A percentile compares a stretch with the other conserved stretches of the same genome.
Evolutionary conservation across 2,797 vertebrate species (phyloP).

Genomic region (Monodelphis domestica): DNA sequence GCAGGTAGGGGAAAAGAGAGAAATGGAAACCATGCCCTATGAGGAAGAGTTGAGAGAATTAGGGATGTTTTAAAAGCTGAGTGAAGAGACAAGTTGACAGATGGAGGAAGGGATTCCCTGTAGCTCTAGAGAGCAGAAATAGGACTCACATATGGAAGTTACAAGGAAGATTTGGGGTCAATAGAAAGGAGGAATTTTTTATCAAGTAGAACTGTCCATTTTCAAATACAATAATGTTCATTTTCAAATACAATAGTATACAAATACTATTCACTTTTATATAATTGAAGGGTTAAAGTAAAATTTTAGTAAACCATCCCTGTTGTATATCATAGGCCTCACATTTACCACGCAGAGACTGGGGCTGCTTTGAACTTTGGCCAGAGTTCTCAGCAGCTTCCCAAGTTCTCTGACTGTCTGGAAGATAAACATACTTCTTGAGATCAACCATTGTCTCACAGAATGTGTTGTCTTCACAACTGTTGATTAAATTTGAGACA

Average conservation of each 20-base stretch:
- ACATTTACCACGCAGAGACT: too few species aligned
- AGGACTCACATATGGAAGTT: constrained; percentile 32
- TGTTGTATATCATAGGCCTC: too few species aligned
- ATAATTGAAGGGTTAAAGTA: too few species aligned
- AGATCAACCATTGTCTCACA: too few species aligned
- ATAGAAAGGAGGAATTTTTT: constrained; percentile 28
- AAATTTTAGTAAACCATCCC: too few species aligned
- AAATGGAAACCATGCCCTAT: neutral
- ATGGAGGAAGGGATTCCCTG: neutral
- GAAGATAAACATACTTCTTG: too few species aligned
- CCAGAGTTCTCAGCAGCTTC: too few species aligned
- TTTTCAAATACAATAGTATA: neutral
- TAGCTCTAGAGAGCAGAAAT: constrained; percentile 47
- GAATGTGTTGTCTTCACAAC: too few species aligned
- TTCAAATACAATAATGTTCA: neutral
- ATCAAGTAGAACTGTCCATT: neutral
- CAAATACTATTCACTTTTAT: neutral
- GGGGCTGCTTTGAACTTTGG: too few species aligned
- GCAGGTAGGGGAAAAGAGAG: neutral
- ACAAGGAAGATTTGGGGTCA: constrained; percentile 26
- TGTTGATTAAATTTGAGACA: too few species aligned
- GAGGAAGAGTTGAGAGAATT: neutral
- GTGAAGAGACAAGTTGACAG: neutral
- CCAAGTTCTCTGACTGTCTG: too few species aligned
- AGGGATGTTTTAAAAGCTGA: neutral